These are phyloP conservation scores for Anneissia japonica DNA, from an alignment of 35 echinoderm and acorn worm genomes.

Conservation along the genomic window DNA sequence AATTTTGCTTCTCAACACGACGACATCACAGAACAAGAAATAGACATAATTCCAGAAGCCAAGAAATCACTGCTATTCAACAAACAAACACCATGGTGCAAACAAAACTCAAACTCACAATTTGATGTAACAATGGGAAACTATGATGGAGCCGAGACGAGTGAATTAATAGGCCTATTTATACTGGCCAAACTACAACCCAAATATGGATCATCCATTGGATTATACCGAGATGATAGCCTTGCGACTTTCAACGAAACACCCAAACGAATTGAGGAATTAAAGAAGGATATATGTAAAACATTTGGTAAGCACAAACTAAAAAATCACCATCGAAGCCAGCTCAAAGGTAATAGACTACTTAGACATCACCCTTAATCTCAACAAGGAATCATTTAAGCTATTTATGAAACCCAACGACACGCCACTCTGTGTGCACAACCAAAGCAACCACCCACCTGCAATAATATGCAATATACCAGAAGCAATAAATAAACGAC, in stretches of 20 bases:
- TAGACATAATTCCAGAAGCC: background rate
- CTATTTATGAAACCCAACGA: no score
- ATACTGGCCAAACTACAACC: background rate
- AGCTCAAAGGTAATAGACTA: background rate
- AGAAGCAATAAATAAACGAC: background rate
- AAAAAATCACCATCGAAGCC: background rate
- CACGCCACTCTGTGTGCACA: no score
- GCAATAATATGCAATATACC: background rate
- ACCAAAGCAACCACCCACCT: constrained; percentile 9
- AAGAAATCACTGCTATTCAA: background rate
- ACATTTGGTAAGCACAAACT: background rate
- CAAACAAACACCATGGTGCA: background rate
- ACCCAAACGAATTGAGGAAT: background rate
- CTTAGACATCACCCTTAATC: no score
- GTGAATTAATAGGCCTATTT: background rate
- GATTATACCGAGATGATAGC: background rate
- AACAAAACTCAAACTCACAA: background rate
- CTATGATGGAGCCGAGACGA: background rate
- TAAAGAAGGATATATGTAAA: background rate
- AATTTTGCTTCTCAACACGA: background rate
- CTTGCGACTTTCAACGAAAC: background rate
- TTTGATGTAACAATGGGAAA: background rate
- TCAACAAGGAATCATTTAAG: no score
- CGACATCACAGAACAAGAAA: background rate
- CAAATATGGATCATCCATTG: background rate